These are phyloP conservation scores for Geococcyx californianus DNA, from an alignment of 2,113 vertebrate species.

Conservation along the genomic window DNA sequence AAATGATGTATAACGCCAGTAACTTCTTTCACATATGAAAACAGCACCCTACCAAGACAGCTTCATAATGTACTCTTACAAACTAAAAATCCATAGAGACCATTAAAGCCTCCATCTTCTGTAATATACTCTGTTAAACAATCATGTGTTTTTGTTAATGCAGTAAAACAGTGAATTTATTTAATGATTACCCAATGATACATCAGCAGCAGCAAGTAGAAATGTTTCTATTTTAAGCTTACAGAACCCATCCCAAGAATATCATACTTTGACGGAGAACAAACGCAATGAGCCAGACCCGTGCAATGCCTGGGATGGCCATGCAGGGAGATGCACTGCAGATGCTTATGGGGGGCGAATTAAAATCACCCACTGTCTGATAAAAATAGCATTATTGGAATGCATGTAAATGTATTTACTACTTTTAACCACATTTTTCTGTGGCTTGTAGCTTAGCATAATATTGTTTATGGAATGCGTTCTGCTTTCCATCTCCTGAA, in stretches of 20 bases:
- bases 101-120: slow-evolving; percentile 73
- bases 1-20: slow-evolving; percentile 77
- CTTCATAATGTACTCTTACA: slow-evolving; percentile 68
- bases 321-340: background rate
- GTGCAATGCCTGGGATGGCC: rapidly evolving
- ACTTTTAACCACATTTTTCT: background rate
- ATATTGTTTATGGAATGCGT: background rate
- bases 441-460: background rate
- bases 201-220: slow-evolving; percentile 30
- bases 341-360: background rate
- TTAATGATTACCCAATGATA: slow-evolving; percentile 69
- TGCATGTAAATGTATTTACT: background rate
- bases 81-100: slow-evolving; percentile 74
- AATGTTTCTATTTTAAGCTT: slow-evolving; percentile 57
- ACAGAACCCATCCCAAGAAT: slow-evolving; percentile 43
- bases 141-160: slow-evolving; percentile 78
- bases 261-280: background rate
- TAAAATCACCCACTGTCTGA: background rate
- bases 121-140: slow-evolving; percentile 79
- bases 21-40: slow-evolving; percentile 77
- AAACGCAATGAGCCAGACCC: slow-evolving; percentile 16
- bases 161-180: slow-evolving; percentile 73
- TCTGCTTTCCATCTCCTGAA: background rate
- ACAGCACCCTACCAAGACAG: slow-evolving; percentile 73
- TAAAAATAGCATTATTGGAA: background rate